Evolutionary conservation across 1,140 invertebrate species (phyloP), one percentile per base, ranked within the genome.

Genomic region (Temnothorax nylanderi): DNA sequence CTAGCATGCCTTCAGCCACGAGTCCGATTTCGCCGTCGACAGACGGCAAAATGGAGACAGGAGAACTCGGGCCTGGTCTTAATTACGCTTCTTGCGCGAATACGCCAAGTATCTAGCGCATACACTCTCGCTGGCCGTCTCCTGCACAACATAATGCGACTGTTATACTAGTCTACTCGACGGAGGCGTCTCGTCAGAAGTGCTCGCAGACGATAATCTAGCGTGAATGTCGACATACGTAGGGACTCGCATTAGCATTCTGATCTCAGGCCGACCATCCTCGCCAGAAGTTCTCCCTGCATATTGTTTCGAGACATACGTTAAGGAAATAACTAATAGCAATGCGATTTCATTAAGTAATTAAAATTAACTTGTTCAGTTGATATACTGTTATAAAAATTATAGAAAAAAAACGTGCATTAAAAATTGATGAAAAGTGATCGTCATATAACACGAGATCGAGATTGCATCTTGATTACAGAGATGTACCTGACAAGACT

Each of bases 61-160:
- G 82, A 58, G 60, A 67, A 58, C 84, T 84, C 80, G 64, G 74
- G 67, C 86, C 87, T 85, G 85, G 67, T 87, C 91, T 92, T 93
- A 93, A 93, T 93, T 92, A 91, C 91, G 58, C 76, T 92, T 93
- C 90, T 93, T 92, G 89, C 85, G 51, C 76, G 74, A 88, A 88
- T 84, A 80, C 80, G 51, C 80, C 80, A 74, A 84, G 80, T 84
- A 84, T 74, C 80, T 60, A 34, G 13, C 54, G 56, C 41, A 44
- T 56, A 74, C 80, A 67, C 58, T 65, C 32, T 60, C 34, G 32
- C 32, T n/a, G n/a, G 13, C 26, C 62, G 64, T 54, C 74, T 88
- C 71, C 67, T 56, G 18, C 72, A 84, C 88, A 89, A 86, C 85
- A 91, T 90, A 89, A 89, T 84, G 88, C 81, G 90, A 88, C 85